Evolutionary conservation across 2,888 invertebrate genomes (phyloP), one percentile per base, ranked within the genome.

Genomic region (Galerucella calmariensis): DNA sequence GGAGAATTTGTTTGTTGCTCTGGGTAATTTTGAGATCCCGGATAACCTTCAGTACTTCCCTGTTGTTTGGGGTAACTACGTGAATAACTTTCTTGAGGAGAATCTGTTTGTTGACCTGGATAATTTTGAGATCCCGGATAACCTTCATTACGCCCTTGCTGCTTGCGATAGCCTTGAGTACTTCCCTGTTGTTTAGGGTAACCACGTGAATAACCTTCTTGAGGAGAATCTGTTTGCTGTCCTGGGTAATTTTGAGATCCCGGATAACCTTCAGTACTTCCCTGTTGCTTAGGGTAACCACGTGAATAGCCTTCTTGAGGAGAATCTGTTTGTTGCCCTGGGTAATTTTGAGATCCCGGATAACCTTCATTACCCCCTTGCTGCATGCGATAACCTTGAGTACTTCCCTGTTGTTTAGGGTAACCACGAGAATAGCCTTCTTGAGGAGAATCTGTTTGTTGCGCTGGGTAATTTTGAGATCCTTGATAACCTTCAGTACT

Each of bases 381-480:
- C 9, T 41, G 35, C 35, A 9, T 41, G 2, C 1, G 35, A 41
- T 41, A 41, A 41, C 35, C 35, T 41, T 41, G 35, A 41, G 61
- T 41, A 41, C 35, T 1, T 41, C 35, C 35, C 35, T 41, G 35
- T 41, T 41, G 51, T 8, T 51, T 51, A 51, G 51, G 51, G n/a
- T 51, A 51, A 51, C 51, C 46, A 41, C 35, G 35, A 41, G 35
- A 41, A 8, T 27, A 27, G 4, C 35, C 35, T 14, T 48, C 66
- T 65, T 56, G 68, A 16, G 53, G 11, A 58, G 66, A 56, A 9
- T 16, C 63, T 48, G 14, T 14, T 48, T 48, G 48, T 14, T 51
- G 51, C 6, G 8, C 51, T n/a, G 51, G 51, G 12, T 53, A 24
- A 56, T 41, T 41, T 41, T 41, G 9, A 48, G 48, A 48, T 48